phyloP scores from a whole-genome alignment of 2,113 vertebrate species.

The Vidua chalybeata region DNA sequence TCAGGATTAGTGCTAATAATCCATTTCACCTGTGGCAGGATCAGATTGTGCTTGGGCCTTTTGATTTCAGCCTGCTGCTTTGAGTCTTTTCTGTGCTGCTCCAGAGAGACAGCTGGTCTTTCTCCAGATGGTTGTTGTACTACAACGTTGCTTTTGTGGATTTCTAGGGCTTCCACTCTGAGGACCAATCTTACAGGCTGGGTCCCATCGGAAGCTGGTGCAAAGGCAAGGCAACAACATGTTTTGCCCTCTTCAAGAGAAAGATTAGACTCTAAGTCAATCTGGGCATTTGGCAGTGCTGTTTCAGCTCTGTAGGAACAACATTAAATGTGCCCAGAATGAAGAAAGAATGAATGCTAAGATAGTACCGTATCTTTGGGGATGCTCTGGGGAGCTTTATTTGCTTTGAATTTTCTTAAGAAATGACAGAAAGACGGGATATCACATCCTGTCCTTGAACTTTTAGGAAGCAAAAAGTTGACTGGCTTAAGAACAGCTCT shows the following conservation, averaged over 20 bases:
- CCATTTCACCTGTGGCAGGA: neutral
- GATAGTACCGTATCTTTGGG: neutral
- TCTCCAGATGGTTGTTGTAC: neutral
- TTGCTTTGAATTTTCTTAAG: neutral
- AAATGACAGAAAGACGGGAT: neutral
- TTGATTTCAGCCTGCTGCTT: neutral
- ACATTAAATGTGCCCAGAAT: neutral
- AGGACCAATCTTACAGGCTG: neutral
- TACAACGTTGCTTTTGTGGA: neutral
- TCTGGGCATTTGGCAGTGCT: neutral
- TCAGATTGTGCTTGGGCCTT: neutral
- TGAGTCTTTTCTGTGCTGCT: neutral
- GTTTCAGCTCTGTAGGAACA: neutral
- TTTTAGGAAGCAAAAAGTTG: neutral
- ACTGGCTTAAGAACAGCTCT: neutral
- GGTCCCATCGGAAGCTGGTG: neutral
- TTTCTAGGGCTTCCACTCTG: neutral
- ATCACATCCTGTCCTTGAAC: neutral
- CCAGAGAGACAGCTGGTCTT: neutral
- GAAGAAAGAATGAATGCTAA: neutral
- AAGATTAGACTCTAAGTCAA: neutral
- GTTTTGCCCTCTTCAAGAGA: neutral
- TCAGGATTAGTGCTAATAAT: neutral
- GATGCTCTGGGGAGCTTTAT: neutral
- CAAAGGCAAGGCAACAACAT: neutral